Evolutionary conservation across 2,797 vertebrate genomes (phyloP), one percentile per base, ranked within the genome.

Genomic region (Aerospiza tachiro): DNA sequence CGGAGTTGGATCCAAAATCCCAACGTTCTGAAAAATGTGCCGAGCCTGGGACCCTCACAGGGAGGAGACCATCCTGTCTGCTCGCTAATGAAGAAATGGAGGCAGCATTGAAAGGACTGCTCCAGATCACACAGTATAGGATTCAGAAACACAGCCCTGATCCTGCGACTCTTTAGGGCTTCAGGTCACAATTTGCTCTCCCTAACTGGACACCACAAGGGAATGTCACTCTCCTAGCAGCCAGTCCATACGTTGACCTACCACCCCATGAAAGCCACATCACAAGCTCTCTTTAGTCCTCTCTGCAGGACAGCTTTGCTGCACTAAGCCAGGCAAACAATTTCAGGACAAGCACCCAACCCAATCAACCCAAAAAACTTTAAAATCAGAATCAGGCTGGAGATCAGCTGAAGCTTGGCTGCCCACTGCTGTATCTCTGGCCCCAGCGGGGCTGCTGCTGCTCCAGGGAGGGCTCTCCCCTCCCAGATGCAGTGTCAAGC

Each of bases 1-100:
- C 5, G 38, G 68, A 71, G 79, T 2, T 44, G 36, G 65, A 83
- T 22, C 85, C 80, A 56, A 75, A 86, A 53, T 9, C 68, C 31
- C 49, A 40, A 1, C 0, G 1, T 14, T 31, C 29, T 47, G 40
- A 6, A 63, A 66, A 42, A 36, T 0, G 0, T 9, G 28, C 35
- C 0, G 0, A 86, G 67, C 31, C 59, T 3, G n/a, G 33, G 79
- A 62, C 26, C 58, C 63, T 22, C 7, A 3, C 13, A 3, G 50
- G 73, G 73, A 81, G 82, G 26, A 53, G 36, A 18, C 6, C 35
- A 2, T 3, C 9, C 31, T 47, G 42, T 9, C 75, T 50, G 55
- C 55, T 74, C 4, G 1, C 75, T 73, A 49, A 22, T 2, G 17
- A 49, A 66, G 45, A 12, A 35, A 23, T 0, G 3, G 56, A 75